Conservation (phyloP, 2,113 vertebrate species). For the Lepidothrix coronata region DNA sequence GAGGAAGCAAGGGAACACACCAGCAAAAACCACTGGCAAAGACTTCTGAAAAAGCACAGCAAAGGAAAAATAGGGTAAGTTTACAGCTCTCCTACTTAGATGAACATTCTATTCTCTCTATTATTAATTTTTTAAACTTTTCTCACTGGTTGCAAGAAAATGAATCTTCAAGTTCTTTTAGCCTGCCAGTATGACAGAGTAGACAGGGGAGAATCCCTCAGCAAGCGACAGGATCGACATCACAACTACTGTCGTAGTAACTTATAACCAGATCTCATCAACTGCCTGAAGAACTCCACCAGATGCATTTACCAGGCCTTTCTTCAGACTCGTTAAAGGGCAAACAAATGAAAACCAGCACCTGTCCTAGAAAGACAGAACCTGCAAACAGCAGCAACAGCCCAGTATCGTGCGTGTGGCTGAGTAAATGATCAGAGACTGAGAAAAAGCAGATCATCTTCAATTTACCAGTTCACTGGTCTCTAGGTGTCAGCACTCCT, state of each 20-base stretch:
- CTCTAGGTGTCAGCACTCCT: neutral
- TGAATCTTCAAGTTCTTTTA: neutral
- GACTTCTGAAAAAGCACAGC: neutral
- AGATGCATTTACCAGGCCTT: neutral
- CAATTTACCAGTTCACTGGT: conserved; percentile 20
- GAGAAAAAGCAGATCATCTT: conserved; percentile 65
- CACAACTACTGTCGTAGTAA: neutral
- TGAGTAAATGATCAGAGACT: conserved; percentile 5
- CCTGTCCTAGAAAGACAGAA: neutral
- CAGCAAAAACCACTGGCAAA: neutral
- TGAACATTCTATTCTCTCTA: neutral
- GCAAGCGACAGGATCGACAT: neutral
- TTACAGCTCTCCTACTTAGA: neutral
- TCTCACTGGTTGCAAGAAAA: neutral
- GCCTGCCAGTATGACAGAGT: neutral
- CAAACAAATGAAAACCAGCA: neutral
- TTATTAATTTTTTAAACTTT: neutral
- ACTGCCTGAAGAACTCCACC: neutral
- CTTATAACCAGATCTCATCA: neutral
- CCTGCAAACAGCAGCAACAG: conserved; percentile 75
- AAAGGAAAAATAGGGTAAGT: neutral
- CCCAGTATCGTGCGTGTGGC: conserved; percentile 73
- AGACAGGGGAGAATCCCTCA: neutral
- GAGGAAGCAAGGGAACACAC: neutral
- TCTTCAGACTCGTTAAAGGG: neutral